Percentiles rank a stretch among this genome's conserved stretches.
phyloP scores from a whole-genome alignment of 1,140 invertebrate genomes.

The Eriosoma lanigerum region DNA sequence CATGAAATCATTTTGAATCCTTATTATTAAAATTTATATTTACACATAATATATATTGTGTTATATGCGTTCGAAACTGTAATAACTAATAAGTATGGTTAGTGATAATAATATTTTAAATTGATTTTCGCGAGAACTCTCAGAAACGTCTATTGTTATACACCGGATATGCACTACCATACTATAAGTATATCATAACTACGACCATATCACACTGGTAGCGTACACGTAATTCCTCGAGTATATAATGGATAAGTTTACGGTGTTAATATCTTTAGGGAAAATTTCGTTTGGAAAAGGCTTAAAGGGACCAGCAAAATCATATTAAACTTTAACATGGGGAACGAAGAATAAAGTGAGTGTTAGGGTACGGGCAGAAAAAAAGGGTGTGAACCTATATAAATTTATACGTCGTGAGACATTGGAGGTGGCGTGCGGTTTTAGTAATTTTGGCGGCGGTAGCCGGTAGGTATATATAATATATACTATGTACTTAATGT shows the following conservation, averaged over 20 bases:
- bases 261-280: constrained; percentile 9
- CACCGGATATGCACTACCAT: background rate
- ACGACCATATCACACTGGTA: background rate
- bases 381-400: constrained; percentile 26
- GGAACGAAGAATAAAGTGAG: background rate
- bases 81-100: too few species aligned
- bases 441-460: constrained; percentile 3
- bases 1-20: too few species aligned
- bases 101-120: too few species aligned
- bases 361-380: background rate
- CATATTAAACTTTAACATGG: constrained; percentile 37
- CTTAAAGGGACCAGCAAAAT: background rate
- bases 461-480: background rate
- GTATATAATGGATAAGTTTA: background rate
- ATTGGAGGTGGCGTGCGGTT: background rate
- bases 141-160: background rate
- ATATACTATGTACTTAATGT: background rate
- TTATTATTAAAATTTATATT: too few species aligned
- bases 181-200: background rate
- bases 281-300: constrained; percentile 17
- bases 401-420: constrained; percentile 22
- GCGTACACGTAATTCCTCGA: background rate
- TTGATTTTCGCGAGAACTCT: too few species aligned
- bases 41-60: too few species aligned
- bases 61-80: too few species aligned